Conservation (phyloP, 1,140 invertebrate species). For the Euwallacea fornicatus region DNA sequence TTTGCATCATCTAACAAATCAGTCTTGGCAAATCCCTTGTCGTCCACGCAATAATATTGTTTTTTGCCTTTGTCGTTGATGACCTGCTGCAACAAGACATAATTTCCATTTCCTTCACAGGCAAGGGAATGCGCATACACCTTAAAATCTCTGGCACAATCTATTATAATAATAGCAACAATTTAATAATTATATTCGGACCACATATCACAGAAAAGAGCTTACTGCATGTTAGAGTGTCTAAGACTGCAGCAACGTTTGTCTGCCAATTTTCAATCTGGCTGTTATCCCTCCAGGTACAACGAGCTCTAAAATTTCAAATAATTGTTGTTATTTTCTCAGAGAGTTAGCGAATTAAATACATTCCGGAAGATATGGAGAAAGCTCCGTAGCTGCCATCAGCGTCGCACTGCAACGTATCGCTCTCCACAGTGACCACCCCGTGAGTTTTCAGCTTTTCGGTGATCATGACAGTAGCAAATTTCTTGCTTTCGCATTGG, state of each 20-base stretch:
- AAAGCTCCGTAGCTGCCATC: constrained; percentile 63
- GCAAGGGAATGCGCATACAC: constrained; percentile 12
- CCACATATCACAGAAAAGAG: not conserved
- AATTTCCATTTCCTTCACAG: constrained; percentile 32
- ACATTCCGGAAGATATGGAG: constrained; percentile 50
- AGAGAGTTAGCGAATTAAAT: constrained; percentile 1
- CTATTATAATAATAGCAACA: constrained; percentile 7
- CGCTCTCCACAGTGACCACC: constrained; percentile 54
- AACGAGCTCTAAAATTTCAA: constrained; percentile 50
- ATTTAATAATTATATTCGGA: not conserved
- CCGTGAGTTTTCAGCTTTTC: constrained; percentile 58
- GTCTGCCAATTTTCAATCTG: constrained; percentile 56
- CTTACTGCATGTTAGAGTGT: constrained; percentile 56
- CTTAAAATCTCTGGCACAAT: constrained; percentile 33
- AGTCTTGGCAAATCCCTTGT: constrained; percentile 34
- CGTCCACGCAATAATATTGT: constrained; percentile 36
- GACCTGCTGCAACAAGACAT: constrained; percentile 23
- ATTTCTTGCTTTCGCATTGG: constrained; percentile 61
- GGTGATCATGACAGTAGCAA: constrained; percentile 55
- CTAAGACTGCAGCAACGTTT: constrained; percentile 48
- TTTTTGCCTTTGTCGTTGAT: not conserved
- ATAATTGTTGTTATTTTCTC: not conserved
- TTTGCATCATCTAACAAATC: not conserved
- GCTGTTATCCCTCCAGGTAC: constrained; percentile 57
- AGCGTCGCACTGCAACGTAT: constrained; percentile 58